phyloP scores from a whole-genome alignment of 1,140 invertebrate species.

The Dufourea novaeangliae region DNA sequence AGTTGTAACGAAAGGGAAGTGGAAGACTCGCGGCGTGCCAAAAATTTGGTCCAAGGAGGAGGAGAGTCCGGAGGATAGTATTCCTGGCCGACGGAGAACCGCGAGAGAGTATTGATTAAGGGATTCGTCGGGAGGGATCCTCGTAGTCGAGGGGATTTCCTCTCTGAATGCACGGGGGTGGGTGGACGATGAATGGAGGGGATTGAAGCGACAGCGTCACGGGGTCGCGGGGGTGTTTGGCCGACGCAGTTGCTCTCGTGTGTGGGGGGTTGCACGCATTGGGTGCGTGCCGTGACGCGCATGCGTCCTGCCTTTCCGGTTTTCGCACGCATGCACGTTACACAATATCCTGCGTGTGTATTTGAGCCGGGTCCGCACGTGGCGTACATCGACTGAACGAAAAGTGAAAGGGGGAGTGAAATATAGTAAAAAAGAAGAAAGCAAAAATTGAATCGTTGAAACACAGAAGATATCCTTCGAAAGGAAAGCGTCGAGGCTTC shows the following conservation, averaged over 20 bases:
- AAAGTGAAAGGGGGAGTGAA: constrained; percentile 6
- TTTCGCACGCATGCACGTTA: constrained; percentile 21
- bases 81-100: constrained; percentile 57
- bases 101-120: constrained; percentile 72
- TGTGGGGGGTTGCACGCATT: constrained; percentile 16
- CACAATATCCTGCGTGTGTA: not conserved
- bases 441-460: constrained; percentile 4
- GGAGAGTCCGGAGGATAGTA: constrained; percentile 45
- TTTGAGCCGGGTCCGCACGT: constrained; percentile 62
- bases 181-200: constrained; percentile 46
- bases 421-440: not conserved
- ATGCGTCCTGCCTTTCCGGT: not conserved
- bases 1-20: not conserved
- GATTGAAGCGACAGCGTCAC: constrained; percentile 29
- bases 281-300: constrained; percentile 46
- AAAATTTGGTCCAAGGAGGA: constrained; percentile 58
- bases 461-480: not conserved
- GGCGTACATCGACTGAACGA: constrained; percentile 49
- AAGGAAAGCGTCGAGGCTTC: constrained; percentile 1
- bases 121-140: constrained; percentile 56
- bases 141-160: constrained; percentile 53
- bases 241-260: not conserved
- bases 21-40: not conserved
- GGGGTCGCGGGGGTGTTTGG: constrained; percentile 31
- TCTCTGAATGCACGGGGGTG: constrained; percentile 55